phyloP scores from a whole-genome alignment of 2,888 invertebrate genomes.

The Drosophila pseudotalamancana region DNA sequence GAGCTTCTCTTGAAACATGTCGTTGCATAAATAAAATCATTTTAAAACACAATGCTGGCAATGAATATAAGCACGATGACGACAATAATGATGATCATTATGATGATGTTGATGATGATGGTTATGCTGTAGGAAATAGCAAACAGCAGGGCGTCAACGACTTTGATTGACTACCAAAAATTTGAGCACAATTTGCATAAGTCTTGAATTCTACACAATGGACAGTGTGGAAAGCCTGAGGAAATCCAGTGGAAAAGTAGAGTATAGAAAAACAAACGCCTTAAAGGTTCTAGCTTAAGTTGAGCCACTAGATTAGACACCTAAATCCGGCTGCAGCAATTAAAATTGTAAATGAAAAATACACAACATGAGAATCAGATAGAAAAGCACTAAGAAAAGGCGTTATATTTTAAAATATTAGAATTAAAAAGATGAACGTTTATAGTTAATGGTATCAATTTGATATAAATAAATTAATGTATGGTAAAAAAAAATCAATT shows the following conservation, averaged over 20 bases:
- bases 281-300: conserved; percentile 6
- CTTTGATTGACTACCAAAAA: conserved; percentile 59
- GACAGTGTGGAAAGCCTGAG: conserved; percentile 24
- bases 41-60: conserved; percentile 61
- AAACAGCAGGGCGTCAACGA: conserved; percentile 33
- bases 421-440: too few species aligned
- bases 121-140: neutral
- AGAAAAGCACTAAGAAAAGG: too few species aligned
- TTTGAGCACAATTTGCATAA: conserved; percentile 64
- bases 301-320: conserved; percentile 9
- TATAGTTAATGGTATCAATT: too few species aligned
- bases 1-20: conserved; percentile 67
- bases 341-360: too few species aligned
- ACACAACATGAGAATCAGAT: too few species aligned
- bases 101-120: conserved; percentile 29
- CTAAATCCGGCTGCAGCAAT: conserved; percentile 6
- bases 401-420: too few species aligned
- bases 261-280: conserved; percentile 16
- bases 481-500: too few species aligned
- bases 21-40: conserved; percentile 76
- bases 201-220: conserved; percentile 45
- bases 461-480: too few species aligned
- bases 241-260: neutral
- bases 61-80: conserved; percentile 30
- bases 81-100: conserved; percentile 14